Evolutionary conservation across 2,888 invertebrate species (phyloP).

Genomic region (Nipponacmea schrenckii): DNA sequence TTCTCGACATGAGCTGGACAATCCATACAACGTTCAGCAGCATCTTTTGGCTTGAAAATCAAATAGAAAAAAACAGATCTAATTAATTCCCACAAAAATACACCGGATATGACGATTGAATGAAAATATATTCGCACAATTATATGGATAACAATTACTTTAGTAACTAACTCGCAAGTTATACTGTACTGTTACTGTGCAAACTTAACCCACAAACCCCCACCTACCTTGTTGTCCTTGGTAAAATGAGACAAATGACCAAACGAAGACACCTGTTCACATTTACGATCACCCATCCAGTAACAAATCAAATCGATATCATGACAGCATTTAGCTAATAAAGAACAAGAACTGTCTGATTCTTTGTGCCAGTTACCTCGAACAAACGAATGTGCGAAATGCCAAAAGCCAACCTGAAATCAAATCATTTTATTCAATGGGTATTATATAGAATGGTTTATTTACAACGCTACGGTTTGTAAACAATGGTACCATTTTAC

Average conservation of each 20-base stretch:
- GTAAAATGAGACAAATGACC: conserved; percentile 65
- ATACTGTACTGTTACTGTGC: neutral
- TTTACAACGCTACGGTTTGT: too few relatives aligned
- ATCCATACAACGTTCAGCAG: conserved; percentile 65
- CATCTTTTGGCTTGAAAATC: conserved; percentile 61
- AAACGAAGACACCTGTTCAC: conserved; percentile 62
- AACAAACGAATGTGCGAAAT: conserved; percentile 69
- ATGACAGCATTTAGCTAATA: conserved; percentile 69
- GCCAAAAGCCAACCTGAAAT: conserved; percentile 66
- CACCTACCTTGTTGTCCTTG: conserved; percentile 59
- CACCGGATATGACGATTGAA: neutral
- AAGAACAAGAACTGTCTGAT: conserved; percentile 62
- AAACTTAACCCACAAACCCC: too few relatives aligned
- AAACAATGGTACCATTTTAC: too few relatives aligned
- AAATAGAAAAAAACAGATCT: neutral
- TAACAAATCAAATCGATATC: conserved; percentile 68
- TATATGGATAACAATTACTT: too few relatives aligned
- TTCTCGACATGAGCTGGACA: conserved; percentile 65
- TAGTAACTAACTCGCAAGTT: too few relatives aligned
- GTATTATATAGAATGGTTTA: too few relatives aligned
- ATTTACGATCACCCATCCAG: conserved; percentile 63
- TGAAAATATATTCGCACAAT: too few relatives aligned
- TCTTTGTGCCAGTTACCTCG: conserved; percentile 69
- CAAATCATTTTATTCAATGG: too few relatives aligned
- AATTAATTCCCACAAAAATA: neutral